Base-by-base conservation (phyloP, 2,113 vertebrate genomes). In the Platichthys flesus region DNA sequence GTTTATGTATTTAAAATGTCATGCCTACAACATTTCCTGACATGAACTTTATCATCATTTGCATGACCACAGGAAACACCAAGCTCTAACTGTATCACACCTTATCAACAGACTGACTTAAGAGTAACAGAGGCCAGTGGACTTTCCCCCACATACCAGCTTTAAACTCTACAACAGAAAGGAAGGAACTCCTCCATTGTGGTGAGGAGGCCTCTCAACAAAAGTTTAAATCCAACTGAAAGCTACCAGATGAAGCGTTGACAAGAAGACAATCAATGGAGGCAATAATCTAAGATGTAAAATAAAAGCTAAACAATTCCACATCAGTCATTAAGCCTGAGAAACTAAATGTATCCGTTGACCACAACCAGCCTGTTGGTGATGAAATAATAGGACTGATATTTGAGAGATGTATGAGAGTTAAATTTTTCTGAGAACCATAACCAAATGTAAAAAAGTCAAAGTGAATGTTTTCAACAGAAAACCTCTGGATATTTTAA, bases 151-250 rank as follows among this genome's bases (percentile, higher is more conserved):
- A 47, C 24, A 59, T 65, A 74, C 78, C 73, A 79, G 40, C 68
- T 78, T 66, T 67, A 26, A 82, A 67, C 76, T 72, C 59, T 54
- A 52, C 64, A 70, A 74, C 69, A 10, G 24, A 77, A 56, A 91
- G 81, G 89, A 88, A 92, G 89, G 84, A 92, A 90, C 83, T 86
- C 65, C 71, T 81, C 82, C 74, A 79, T 74, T 88, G 84, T 89
- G 85, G 83, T 79, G 79, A 74, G 81, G 71, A 74, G 75, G 68
- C 64, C 78, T 74, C 66, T 79, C 60, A 83, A 59, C 78, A 77
- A 63, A 62, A 75, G 74, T 81, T 55, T 59, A 59, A 81, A 85
- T 78, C 35, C 56, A 87, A 80, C 81, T 0, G n/a, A 71, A 80
- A 20, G 40, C 70, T 76, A 76, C 78, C 78, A 85, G 88, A 81